Base-by-base conservation (phyloP, 2,797 vertebrate species). In the Rhynchotus rufescens region DNA sequence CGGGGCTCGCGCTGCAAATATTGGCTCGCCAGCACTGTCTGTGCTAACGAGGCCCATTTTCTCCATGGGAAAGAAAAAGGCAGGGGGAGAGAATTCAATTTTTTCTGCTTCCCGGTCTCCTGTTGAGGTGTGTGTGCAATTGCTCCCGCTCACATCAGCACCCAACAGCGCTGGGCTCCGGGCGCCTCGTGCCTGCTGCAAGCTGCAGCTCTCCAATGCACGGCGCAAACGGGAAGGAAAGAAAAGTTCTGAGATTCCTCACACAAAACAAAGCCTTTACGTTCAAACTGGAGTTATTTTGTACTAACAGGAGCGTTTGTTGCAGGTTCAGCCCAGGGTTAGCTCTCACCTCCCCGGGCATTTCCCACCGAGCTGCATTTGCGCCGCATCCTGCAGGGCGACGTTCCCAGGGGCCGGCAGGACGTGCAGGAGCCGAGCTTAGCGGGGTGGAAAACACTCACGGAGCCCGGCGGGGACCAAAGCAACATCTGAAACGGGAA, bases 11-110 rank as follows among this genome's bases (percentile, higher is more conserved):
- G 20, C 79, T 79, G 89, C 85, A 89, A 93, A 89, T 52, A 76
- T 22, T 67, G 81, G 62, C 85, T 76, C 67, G 74, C 80, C 67
- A 89, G 81, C 88, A 74, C 80, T 68, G 79, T 78, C 91, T 79
- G 40, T 64, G n/a, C 77, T 91, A 93, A 95, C 64, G 71, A 92
- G 64, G 51, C 57, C 87, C 23, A 88, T 95, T 96, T 95, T 90
- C 92, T 92, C 89, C 20, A 38, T 2, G 78, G 89, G 87, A 78
- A 95, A 71, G 77, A 38, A 64, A 76, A 94, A 90, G 28, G 77
- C 77, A 87, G 74, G 56, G 34, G 25, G 74, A 91, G 30, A 87
- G 32, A 93, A 95, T 69, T 90, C 84, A 67, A 69, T 88, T 93
- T 90, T 90, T 91, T 84, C 81, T 61, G 74, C 64, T 92, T 84